Conservation (phyloP, 2,113 vertebrate species). For the Gasterosteus aculeatus region DNA sequence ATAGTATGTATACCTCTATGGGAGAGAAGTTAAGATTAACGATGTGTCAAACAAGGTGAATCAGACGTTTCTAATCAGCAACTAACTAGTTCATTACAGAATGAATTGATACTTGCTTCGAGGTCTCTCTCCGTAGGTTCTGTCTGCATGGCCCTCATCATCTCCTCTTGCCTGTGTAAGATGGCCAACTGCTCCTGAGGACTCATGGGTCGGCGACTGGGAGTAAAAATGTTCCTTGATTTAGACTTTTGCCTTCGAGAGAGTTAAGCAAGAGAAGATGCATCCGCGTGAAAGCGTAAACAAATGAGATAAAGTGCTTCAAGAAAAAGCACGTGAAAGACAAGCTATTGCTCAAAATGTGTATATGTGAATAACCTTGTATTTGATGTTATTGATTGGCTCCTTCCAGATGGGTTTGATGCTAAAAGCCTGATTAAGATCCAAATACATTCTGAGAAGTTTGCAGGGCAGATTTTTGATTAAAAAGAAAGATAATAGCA, state of each 20-base stretch:
- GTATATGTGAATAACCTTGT: conserved; percentile 25
- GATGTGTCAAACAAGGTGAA: neutral
- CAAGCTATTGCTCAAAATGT: neutral
- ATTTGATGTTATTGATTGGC: conserved; percentile 46
- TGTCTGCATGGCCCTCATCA: conserved; percentile 60
- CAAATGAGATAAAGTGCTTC: conserved; percentile 3
- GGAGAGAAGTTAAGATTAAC: conserved; percentile 26
- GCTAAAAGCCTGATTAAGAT: conserved; percentile 72
- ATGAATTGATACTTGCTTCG: conserved; percentile 75
- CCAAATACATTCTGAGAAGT: conserved; percentile 11
- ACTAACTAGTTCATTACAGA: neutral
- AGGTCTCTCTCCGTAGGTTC: conserved; percentile 82
- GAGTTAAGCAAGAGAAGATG: neutral
- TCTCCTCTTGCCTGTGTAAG: conserved; percentile 82
- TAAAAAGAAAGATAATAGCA: neutral
- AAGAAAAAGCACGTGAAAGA: conserved; percentile 2
- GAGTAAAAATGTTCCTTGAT: neutral
- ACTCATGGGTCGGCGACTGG: conserved; percentile 78
- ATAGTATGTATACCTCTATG: conserved; percentile 89
- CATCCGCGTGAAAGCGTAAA: conserved; percentile 34
- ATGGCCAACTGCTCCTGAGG: conserved; percentile 86
- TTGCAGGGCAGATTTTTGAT: neutral
- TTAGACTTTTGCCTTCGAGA: neutral
- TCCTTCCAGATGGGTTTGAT: conserved; percentile 64
- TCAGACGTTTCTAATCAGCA: neutral